These are phyloP conservation scores for Trichosurus vulpecula DNA, from an alignment of 2,797 vertebrate genomes.

Conservation along the genomic window DNA sequence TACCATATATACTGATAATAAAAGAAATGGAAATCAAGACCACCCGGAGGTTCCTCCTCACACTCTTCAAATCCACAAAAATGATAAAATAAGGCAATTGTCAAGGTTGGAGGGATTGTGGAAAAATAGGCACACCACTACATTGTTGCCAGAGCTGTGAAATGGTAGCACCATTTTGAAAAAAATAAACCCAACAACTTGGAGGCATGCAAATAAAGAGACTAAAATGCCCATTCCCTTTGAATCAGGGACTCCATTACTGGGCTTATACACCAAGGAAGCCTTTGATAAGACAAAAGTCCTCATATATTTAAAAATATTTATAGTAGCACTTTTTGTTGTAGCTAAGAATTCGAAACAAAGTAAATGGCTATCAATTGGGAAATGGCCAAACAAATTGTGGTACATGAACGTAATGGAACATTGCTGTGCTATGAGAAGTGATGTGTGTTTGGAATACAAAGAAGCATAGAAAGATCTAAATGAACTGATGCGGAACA, in stretches of 20 bases:
- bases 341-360: neutral
- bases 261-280: neutral
- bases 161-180: neutral
- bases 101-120: neutral
- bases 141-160: neutral
- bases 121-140: neutral
- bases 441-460: neutral
- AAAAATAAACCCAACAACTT: neutral
- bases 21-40: neutral
- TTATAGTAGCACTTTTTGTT: neutral
- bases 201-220: neutral
- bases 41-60: neutral
- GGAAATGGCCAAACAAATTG: neutral
- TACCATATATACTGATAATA: neutral
- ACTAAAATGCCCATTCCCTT: neutral
- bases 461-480: neutral
- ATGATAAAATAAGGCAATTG: neutral
- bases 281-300: neutral
- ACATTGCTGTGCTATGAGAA: neutral
- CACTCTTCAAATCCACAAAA: neutral
- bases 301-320: neutral
- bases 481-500: neutral
- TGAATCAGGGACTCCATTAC: neutral
- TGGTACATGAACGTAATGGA: neutral
- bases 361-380: neutral